Percentiles rank a stretch among this genome's conserved stretches.
phyloP scores from a whole-genome alignment of 2,113 vertebrate genomes.

The Pygoscelis adeliae region DNA sequence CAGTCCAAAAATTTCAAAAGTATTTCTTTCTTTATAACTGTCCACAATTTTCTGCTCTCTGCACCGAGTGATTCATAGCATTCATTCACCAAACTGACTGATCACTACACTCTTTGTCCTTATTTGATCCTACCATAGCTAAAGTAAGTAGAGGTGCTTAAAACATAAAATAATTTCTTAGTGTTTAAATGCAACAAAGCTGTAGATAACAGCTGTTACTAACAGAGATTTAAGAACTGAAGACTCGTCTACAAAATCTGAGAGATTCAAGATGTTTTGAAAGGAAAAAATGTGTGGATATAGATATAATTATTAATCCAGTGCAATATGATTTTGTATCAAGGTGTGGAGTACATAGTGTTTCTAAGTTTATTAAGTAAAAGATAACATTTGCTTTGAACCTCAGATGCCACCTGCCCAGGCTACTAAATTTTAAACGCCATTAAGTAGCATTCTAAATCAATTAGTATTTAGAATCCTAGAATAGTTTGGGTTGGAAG shows the following conservation, averaged over 20 bases:
- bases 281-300: background rate
- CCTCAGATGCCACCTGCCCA: background rate
- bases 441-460: background rate
- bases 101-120: background rate
- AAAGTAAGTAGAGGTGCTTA: background rate
- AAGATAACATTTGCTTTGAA: background rate
- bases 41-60: background rate
- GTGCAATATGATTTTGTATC: background rate
- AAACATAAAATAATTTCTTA: slow-evolving; percentile 8
- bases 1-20: background rate
- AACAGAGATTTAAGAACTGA: background rate
- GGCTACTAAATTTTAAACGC: background rate
- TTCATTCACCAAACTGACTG: background rate
- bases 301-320: background rate
- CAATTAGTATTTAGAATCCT: background rate
- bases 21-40: background rate
- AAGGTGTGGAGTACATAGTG: fast-evolving
- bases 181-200: background rate
- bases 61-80: background rate
- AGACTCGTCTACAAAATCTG: background rate
- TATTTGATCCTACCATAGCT: background rate
- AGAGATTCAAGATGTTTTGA: background rate
- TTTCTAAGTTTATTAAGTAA: background rate
- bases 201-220: background rate
- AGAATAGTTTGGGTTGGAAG: too few species aligned